These are phyloP conservation scores for Pipistrellus kuhlii DNA, from an alignment of 2,797 vertebrate species.

Conservation along the genomic window DNA sequence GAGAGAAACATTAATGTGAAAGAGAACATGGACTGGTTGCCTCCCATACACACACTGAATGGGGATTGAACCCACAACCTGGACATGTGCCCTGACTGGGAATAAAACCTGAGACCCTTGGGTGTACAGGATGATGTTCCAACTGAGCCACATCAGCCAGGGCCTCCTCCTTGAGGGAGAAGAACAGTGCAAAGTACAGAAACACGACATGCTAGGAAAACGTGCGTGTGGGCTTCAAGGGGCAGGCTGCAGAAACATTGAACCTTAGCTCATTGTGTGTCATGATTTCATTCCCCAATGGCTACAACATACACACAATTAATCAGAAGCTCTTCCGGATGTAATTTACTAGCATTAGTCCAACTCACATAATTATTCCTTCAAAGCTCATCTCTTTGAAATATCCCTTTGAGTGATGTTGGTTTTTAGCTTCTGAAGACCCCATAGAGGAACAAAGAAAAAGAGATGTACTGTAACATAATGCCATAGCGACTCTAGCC, in stretches of 20 bases:
- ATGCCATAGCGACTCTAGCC: slow-evolving; percentile 36
- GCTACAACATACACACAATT: neutral
- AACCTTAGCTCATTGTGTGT: neutral
- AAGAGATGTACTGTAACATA: neutral
- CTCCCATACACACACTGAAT: neutral
- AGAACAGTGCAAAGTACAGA: neutral
- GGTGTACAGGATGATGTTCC: neutral
- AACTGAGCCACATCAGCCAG: neutral
- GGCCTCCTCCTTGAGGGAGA: neutral
- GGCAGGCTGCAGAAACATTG: neutral
- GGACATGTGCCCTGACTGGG: neutral
- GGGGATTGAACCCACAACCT: neutral
- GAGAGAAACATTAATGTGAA: neutral
- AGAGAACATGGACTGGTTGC: neutral
- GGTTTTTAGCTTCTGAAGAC: slow-evolving; percentile 57
- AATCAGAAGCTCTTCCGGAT: slow-evolving; percentile 2
- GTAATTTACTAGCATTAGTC: neutral
- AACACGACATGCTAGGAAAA: neutral
- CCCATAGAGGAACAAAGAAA: slow-evolving; percentile 27
- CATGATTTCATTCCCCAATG: neutral
- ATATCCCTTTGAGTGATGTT: neutral
- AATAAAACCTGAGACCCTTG: neutral
- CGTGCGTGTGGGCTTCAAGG: neutral
- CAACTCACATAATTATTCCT: neutral
- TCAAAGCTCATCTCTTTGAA: slow-evolving; percentile 66